A percentile compares a stretch with the other conserved stretches of the same genome.
These are phyloP conservation scores for Synanthedon vespiformis DNA, from an alignment of 2,888 invertebrate genomes.

Conservation along the genomic window DNA sequence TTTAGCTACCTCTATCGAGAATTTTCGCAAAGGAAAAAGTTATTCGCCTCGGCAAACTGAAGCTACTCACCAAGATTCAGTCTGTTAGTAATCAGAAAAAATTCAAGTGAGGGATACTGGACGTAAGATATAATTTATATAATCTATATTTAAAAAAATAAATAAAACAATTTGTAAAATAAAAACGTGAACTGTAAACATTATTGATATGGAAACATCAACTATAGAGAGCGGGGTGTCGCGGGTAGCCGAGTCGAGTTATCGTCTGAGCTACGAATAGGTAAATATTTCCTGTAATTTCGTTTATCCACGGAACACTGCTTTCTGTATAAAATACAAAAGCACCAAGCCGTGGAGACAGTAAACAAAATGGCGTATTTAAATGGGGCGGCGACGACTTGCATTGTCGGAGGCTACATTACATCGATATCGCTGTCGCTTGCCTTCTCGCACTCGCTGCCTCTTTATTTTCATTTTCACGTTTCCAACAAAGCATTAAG, in stretches of 20 bases:
- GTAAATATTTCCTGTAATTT: slow-evolving; percentile 65
- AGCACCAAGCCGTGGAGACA: slow-evolving; percentile 51
- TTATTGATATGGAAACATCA: background rate
- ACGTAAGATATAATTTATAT: no score
- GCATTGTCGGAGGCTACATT: slow-evolving; percentile 40
- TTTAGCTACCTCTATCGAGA: no score
- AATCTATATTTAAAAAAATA: no score
- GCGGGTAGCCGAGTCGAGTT: slow-evolving; percentile 16
- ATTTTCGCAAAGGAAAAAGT: no score
- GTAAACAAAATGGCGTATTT: slow-evolving; percentile 70
- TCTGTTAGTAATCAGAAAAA: no score
- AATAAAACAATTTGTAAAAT: no score
- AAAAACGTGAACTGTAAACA: background rate
- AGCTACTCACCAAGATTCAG: no score
- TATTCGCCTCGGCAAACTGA: no score
- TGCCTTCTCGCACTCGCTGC: slow-evolving; percentile 41
- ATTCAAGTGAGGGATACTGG: no score
- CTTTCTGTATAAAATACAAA: slow-evolving; percentile 55
- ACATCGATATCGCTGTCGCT: slow-evolving; percentile 19
- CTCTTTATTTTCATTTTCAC: slow-evolving; percentile 50
- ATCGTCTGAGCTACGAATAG: slow-evolving; percentile 36
- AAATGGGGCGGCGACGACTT: slow-evolving; percentile 63
- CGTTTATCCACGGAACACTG: slow-evolving; percentile 58
- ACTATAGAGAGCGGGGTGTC: slow-evolving; percentile 12
- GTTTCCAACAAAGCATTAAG: slow-evolving; percentile 26